Evolutionary conservation across 2,797 vertebrate species (phyloP).

Genomic region (Parauchenoglanis ngamensis): DNA sequence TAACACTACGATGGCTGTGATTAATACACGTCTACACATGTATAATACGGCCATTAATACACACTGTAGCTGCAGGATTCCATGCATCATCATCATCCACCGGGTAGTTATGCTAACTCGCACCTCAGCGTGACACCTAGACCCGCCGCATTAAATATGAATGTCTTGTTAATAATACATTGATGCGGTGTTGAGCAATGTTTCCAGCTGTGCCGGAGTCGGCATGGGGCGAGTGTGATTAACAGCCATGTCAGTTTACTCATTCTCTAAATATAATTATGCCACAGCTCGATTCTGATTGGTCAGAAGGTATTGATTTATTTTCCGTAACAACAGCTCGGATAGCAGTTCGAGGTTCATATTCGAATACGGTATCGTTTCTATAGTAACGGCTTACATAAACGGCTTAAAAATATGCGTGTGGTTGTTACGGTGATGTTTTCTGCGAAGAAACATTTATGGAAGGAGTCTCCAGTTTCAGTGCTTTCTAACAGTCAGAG

Average conservation of each 20-base stretch:
- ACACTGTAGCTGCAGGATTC: neutral
- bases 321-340: neutral
- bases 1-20: slow-evolving; percentile 7
- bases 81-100: slow-evolving; percentile 21
- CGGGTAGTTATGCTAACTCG: slow-evolving; percentile 46
- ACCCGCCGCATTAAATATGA: slow-evolving; percentile 57
- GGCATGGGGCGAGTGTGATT: slow-evolving; percentile 44
- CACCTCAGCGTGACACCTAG: slow-evolving; percentile 42
- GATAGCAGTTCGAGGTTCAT: neutral
- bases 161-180: slow-evolving; percentile 58
- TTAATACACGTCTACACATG: neutral
- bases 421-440: neutral
- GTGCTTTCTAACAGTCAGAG: neutral
- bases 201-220: slow-evolving; percentile 46
- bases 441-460: neutral
- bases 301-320: neutral
- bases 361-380: neutral
- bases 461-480: slow-evolving; percentile 1
- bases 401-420: neutral
- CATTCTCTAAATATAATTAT: slow-evolving; percentile 48
- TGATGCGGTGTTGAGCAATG: slow-evolving; percentile 47
- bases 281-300: neutral
- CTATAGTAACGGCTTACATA: neutral
- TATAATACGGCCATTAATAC: slow-evolving; percentile 25
- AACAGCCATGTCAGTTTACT: slow-evolving; percentile 38